Evolutionary conservation across 1,140 invertebrate species (phyloP).

Genomic region (Cryptotermes secundus): DNA sequence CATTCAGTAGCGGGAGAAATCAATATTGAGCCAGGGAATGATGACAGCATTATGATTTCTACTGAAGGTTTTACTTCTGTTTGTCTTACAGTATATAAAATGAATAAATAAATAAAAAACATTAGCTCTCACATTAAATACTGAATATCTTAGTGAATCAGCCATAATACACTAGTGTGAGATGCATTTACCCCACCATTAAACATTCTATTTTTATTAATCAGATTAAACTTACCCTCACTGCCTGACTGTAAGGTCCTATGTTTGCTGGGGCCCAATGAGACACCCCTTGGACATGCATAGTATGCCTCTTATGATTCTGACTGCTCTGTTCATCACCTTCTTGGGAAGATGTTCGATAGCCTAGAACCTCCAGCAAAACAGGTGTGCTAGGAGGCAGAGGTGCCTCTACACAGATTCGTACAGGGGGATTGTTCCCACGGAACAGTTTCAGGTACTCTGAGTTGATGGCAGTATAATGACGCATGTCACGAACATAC

Average conservation of each 20-base stretch:
- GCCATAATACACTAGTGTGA: too few species aligned
- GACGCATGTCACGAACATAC: conserved; percentile 78
- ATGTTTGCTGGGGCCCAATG: conserved; percentile 97
- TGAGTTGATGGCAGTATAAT: conserved; percentile 75
- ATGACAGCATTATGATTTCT: too few species aligned
- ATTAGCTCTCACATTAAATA: too few species aligned
- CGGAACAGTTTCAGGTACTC: conserved; percentile 73
- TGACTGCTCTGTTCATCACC: too few species aligned
- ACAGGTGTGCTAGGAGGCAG: conserved; percentile 70
- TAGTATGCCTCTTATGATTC: conserved; percentile 60
- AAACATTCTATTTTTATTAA: too few species aligned
- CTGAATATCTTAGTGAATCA: too few species aligned
- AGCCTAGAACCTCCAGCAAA: conserved; percentile 75
- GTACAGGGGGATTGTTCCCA: conserved; percentile 74
- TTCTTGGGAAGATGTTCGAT: conserved; percentile 46
- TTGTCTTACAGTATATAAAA: too few species aligned
- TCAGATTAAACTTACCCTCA: conserved; percentile 59
- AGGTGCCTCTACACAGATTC: conserved; percentile 83
- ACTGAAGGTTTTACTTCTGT: too few species aligned
- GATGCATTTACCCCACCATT: too few species aligned
- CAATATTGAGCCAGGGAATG: too few species aligned
- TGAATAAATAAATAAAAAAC: too few species aligned
- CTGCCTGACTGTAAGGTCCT: conserved; percentile 91
- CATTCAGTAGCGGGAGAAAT: too few species aligned
- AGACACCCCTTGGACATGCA: conserved; percentile 93